Base-by-base conservation (phyloP, 1,140 invertebrate genomes). In the Drosophila sturtevanti region DNA sequence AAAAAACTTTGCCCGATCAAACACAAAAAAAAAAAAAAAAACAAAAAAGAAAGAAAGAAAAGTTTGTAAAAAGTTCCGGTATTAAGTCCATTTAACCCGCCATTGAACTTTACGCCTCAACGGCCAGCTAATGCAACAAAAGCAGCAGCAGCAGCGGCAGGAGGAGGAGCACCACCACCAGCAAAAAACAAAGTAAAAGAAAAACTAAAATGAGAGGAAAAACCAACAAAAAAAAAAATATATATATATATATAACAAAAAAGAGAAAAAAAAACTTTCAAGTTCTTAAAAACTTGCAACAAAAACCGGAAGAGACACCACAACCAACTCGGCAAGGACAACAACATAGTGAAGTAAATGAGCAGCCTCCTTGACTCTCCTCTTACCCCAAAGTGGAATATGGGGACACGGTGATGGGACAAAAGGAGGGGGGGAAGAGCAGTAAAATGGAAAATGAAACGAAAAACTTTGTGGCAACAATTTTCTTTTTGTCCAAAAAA, bases 51-150 rank as follows among this genome's bases (percentile, higher is more conserved):
- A 31, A 31, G 27, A 31, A 31, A 31, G 27, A 31, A 86, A 87
- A 86, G 75, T 82, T 87, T 59, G 79, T 64, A 41, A 86, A 86
- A 86, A 86, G 71, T 87, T 86, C 51, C 72, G 76, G 76, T 86
- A 86, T 86, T 86, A 86, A 86, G 82, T 86, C 84, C 84, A 89
- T 89, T 89, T 89, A 89, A 89, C 84, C 84, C 84, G 84, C 84
- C 84, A 89, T 89, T 89, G 84, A 89, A 89, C 84, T 89, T 89
- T 89, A 89, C 84, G 84, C 77, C 84, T 89, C 80, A 89, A 84
- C 77, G 77, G 74, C 55, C 70, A 79, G 38, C 79, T 68, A 80
- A 79, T 72, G 72, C 79, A 77, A 87, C 71, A 77, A 82, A 72
- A 73, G 55, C 63, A 37, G 18, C 16, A 58, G 7, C 14, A 35